These are phyloP conservation scores for Panopea generosa DNA, from an alignment of 2,888 invertebrate genomes.

Conservation along the genomic window DNA sequence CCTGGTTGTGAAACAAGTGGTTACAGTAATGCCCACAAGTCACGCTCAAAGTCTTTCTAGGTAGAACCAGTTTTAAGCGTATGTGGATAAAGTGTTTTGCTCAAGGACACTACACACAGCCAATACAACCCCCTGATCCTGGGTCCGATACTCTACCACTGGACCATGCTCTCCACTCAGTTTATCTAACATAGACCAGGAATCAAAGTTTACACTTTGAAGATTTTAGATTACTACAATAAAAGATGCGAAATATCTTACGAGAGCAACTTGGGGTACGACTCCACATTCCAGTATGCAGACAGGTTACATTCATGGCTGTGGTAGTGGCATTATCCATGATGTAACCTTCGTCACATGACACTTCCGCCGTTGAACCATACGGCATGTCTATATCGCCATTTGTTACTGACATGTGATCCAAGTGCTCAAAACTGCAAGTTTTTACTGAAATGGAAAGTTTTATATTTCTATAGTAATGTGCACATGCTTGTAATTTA, in stretches of 20 bases:
- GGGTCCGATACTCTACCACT: too few relatives aligned
- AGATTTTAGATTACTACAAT: too few relatives aligned
- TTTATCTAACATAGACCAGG: too few relatives aligned
- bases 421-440: constrained; percentile 19
- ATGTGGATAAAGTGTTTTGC: too few relatives aligned
- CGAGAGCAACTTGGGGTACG: constrained; percentile 31
- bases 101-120: too few relatives aligned
- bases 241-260: constrained; percentile 18
- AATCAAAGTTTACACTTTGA: too few relatives aligned
- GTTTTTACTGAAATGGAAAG: constrained; percentile 25
- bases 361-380: constrained; percentile 36
- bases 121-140: too few relatives aligned
- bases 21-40: too few relatives aligned
- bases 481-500: not conserved
- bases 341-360: constrained; percentile 29
- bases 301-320: constrained; percentile 30
- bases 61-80: too few relatives aligned
- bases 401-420: constrained; percentile 12
- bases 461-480: not conserved
- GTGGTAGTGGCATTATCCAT: constrained; percentile 15
- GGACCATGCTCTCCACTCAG: too few relatives aligned
- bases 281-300: constrained; percentile 35
- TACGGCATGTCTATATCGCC: constrained; percentile 15
- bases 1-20: too few relatives aligned
- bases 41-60: too few relatives aligned